Base-by-base conservation (phyloP, 2,113 vertebrate species). In the Indri indri region DNA sequence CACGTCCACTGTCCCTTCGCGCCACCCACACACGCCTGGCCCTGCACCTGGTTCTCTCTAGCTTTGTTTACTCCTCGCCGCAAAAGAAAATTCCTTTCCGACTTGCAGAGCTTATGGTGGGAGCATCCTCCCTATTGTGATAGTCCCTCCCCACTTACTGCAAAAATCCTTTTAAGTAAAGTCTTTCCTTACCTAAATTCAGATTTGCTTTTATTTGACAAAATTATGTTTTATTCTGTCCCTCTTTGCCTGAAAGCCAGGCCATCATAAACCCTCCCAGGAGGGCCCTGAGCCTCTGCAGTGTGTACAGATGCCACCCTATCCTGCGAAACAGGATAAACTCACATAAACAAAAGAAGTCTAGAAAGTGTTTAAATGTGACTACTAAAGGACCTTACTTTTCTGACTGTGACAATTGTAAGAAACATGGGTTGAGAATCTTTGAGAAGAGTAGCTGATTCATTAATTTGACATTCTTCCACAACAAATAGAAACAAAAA, bases 21-120 rank as follows among this genome's bases (percentile, higher is more conserved):
- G 0, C 40, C 22, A 25, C 16, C 23, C 20, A 10, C 0, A 1
- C 34, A 40, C 20, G 2, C 32, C 13, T 18, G 8, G 3, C 22
- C n/a, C 50, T 25, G 37, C 8, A 54, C 13, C 7, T 40, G n/a
- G 2, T 34, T 68, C 59, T 68, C 20, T 52, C 18, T 9, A 57
- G 10, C 8, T 47, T 71, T 12, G 23, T 30, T 34, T 23, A 32
- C 12, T 12, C 18, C 37, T 30, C 32, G 1, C 17, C 34, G 17
- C 25, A 13, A n/a, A 34, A 57, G 32, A 47, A 59, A 57, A 73
- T 13, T 20, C 8, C 27, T 57, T 25, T 57, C 37, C 8, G 4
- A 20, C 6, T 17, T 82, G 4, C 7, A 66, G 30, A 40, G 37
- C 45, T 65, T 27, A 37, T 1, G 18, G 11, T 20, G 5, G 45